Evolutionary conservation across 2,888 invertebrate genomes (phyloP).

Genomic region (Hirtodrosophila cameraria): DNA sequence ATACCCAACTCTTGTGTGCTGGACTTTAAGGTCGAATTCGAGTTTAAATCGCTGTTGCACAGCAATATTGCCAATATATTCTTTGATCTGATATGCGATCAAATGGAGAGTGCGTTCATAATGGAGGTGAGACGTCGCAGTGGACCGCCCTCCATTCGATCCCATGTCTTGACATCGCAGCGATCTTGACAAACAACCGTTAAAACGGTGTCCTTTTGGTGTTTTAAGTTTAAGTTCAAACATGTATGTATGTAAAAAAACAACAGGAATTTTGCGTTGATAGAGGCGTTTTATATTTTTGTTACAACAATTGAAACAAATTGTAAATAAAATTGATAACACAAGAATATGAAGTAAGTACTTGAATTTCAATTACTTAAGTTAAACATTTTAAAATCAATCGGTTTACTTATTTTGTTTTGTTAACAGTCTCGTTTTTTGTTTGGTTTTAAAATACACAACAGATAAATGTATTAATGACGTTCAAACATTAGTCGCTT

Average conservation of each 20-base stretch:
- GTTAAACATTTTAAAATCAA: constrained; percentile 32
- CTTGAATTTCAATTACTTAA: constrained; percentile 40
- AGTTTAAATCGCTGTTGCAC: constrained; percentile 95
- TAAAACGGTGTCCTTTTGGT: not conserved
- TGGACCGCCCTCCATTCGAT: constrained; percentile 89
- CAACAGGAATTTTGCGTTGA: constrained; percentile 26
- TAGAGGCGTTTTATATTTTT: constrained; percentile 49
- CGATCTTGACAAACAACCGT: constrained; percentile 69
- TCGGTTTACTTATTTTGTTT: constrained; percentile 13
- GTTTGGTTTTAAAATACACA: constrained; percentile 23
- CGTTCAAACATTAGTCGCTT: constrained; percentile 24
- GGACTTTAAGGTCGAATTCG: constrained; percentile 95
- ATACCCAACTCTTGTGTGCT: constrained; percentile 93
- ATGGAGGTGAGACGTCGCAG: constrained; percentile 91
- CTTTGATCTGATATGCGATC: constrained; percentile 97
- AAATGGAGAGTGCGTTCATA: constrained; percentile 97
- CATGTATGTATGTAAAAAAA: constrained; percentile 33
- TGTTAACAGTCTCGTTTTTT: constrained; percentile 62
- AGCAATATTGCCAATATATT: constrained; percentile 95
- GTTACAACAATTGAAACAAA: constrained; percentile 48
- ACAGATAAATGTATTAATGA: constrained; percentile 24
- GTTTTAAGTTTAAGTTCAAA: constrained; percentile 33
- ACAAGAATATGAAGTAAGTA: constrained; percentile 52
- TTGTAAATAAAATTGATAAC: constrained; percentile 65
- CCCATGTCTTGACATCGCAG: constrained; percentile 79